These are phyloP conservation scores for Acleris emargana DNA, from an alignment of 2,888 invertebrate species.

Conservation along the genomic window DNA sequence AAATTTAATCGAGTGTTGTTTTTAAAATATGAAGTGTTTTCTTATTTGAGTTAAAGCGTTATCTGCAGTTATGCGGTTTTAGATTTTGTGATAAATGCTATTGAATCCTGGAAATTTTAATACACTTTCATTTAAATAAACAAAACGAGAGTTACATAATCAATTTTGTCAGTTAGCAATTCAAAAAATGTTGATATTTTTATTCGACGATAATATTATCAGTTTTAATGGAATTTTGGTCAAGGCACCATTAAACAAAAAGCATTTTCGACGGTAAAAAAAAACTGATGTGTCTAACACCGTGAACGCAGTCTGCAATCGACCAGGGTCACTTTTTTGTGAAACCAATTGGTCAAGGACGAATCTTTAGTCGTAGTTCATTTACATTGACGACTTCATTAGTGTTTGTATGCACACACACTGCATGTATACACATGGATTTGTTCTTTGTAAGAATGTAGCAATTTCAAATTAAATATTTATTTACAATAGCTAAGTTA, in stretches of 20 bases:
- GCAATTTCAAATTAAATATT: too few species aligned
- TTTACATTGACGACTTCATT: conserved; percentile 25
- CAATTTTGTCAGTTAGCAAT: too few species aligned
- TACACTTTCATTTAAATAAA: too few species aligned
- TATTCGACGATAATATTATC: too few species aligned
- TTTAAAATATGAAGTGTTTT: neutral
- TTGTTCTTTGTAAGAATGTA: too few species aligned
- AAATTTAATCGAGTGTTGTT: neutral
- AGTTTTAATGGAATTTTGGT: neutral
- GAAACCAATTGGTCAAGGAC: conserved; percentile 30
- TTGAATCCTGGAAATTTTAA: too few species aligned
- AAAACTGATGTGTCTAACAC: conserved; percentile 5
- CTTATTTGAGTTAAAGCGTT: neutral
- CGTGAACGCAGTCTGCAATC: neutral
- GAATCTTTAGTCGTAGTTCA: conserved; percentile 6
- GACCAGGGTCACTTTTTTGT: conserved; percentile 19
- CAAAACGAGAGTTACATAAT: too few species aligned
- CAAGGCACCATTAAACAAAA: neutral
- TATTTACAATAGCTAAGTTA: too few species aligned
- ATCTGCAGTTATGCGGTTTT: too few species aligned
- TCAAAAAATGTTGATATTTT: too few species aligned
- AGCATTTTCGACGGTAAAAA: neutral
- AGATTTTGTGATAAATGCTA: too few species aligned
- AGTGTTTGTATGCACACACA: conserved; percentile 16
- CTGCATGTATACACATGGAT: too few species aligned